phyloP scores from a whole-genome alignment of 2,888 invertebrate genomes.

The Elysia crispata region DNA sequence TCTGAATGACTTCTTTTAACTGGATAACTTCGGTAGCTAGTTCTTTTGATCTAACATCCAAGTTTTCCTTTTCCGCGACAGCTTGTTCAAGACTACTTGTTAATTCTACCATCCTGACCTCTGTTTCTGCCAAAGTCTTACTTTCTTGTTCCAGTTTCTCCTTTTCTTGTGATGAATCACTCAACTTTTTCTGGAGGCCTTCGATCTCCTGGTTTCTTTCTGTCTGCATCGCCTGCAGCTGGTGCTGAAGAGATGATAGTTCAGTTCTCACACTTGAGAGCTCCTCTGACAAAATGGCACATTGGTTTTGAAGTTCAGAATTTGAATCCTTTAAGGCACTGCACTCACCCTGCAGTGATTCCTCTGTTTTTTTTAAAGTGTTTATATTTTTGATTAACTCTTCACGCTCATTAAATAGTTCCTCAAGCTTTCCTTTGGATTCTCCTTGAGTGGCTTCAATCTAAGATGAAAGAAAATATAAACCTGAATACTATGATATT shows the following conservation, averaged over 20 bases:
- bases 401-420: constrained; percentile 38
- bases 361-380: constrained; percentile 19
- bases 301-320: constrained; percentile 29
- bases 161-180: constrained; percentile 27
- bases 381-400: constrained; percentile 39
- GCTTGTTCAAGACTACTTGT: background rate
- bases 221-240: constrained; percentile 51
- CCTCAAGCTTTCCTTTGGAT: constrained; percentile 27
- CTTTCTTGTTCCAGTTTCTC: constrained; percentile 24
- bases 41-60: constrained; percentile 2
- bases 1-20: constrained; percentile 30
- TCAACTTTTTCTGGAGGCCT: constrained; percentile 54
- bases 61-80: constrained; percentile 17
- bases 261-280: constrained; percentile 55
- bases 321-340: constrained; percentile 34
- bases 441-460: constrained; percentile 38
- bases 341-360: constrained; percentile 46
- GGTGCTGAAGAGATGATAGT: constrained; percentile 43
- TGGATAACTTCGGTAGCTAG: constrained; percentile 12
- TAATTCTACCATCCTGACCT: constrained; percentile 17
- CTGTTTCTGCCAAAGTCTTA: constrained; percentile 26
- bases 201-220: constrained; percentile 50
- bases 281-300: constrained; percentile 40
- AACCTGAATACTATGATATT: too few species aligned
- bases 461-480: constrained; percentile 10